phyloP scores from a whole-genome alignment of 2,113 vertebrate species.

The Sander lucioperca region DNA sequence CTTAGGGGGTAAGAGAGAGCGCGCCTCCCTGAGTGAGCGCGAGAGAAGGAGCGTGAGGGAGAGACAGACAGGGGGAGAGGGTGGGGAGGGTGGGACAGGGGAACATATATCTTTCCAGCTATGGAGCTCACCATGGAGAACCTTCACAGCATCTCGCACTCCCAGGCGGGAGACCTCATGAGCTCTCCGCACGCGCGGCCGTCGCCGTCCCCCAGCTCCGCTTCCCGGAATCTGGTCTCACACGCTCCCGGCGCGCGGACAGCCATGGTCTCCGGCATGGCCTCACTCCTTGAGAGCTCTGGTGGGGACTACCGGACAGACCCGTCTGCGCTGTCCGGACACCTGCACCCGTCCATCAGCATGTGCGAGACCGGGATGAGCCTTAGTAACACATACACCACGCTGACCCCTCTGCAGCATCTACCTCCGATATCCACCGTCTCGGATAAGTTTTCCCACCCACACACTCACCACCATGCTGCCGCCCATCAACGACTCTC shows the following conservation, averaged over 20 bases:
- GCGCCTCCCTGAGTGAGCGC: constrained; percentile 64
- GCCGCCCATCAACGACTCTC: constrained; percentile 90
- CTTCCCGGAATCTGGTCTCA: constrained; percentile 90
- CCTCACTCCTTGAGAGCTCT: constrained; percentile 90
- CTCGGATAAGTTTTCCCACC: constrained; percentile 97
- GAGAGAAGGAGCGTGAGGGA: constrained; percentile 67
- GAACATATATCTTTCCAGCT: constrained; percentile 71
- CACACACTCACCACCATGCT: constrained; percentile 90
- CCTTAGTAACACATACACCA: constrained; percentile 95
- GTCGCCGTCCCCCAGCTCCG: constrained; percentile 81
- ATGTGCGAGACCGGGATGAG: constrained; percentile 96
- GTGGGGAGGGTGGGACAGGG: constrained; percentile 79
- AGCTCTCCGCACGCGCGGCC: constrained; percentile 89
- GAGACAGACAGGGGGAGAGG: constrained; percentile 74
- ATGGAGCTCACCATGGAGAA: constrained; percentile 99
- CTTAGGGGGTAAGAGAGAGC: constrained; percentile 51
- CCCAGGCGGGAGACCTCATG: constrained; percentile 93
- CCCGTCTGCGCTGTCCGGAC: constrained; percentile 87
- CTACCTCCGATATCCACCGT: constrained; percentile 95
- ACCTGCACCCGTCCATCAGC: constrained; percentile 96
- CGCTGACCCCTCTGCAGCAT: constrained; percentile 96
- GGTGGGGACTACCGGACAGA: constrained; percentile 92
- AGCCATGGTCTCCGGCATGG: constrained; percentile 92
- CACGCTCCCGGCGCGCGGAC: constrained; percentile 84
- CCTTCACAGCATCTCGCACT: constrained; percentile 92